Evolutionary conservation across 2,113 vertebrate genomes (phyloP).

Genomic region (Dromas ardeola): DNA sequence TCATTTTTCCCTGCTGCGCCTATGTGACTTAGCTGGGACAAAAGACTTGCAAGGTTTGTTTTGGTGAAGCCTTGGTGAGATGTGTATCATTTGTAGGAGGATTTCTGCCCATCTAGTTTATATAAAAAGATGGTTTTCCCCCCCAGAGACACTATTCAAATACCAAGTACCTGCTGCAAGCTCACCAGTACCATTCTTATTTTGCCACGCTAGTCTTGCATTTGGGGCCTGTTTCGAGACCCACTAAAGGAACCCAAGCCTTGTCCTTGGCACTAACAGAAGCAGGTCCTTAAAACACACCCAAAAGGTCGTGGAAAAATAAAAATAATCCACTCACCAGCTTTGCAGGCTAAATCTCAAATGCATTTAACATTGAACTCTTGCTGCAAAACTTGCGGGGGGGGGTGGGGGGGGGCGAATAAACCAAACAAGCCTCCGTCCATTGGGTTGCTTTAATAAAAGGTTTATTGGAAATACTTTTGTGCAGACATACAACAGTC

Average conservation of each 20-base stretch:
- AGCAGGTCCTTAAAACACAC: not conserved
- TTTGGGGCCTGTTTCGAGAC: not conserved
- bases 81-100: not conserved
- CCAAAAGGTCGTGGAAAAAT: not conserved
- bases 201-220: not conserved
- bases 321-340: not conserved
- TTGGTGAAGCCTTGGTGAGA: not conserved
- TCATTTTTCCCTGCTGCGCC: not conserved
- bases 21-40: not conserved
- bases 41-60: not conserved
- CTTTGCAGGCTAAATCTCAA: not conserved
- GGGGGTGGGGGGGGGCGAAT: not conserved
- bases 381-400: not conserved
- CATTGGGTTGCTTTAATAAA: conserved; percentile 59
- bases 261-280: not conserved
- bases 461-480: conserved; percentile 76
- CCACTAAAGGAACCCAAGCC: not conserved
- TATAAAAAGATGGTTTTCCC: not conserved
- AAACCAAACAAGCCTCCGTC: not conserved
- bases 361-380: not conserved
- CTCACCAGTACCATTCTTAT: not conserved
- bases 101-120: not conserved
- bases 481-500: conserved; percentile 70
- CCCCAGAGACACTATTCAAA: not conserved
- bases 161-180: not conserved